Evolutionary conservation across 2,888 invertebrate genomes (phyloP).

Genomic region (Phrixothrix hirtus): DNA sequence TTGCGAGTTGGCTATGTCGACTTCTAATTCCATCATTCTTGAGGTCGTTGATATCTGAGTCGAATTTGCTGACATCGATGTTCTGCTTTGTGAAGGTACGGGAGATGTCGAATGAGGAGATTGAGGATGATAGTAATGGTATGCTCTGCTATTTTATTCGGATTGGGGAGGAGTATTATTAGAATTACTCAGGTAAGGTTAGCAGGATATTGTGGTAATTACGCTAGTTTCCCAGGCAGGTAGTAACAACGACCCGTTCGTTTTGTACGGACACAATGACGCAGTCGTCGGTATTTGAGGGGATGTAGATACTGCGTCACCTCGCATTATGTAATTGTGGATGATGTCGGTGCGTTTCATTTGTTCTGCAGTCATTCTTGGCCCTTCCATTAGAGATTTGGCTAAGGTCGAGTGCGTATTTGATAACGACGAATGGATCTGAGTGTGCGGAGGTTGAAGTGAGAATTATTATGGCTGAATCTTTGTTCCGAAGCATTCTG

Average conservation of each 20-base stretch:
- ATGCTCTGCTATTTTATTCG: conserved; percentile 56
- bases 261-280: conserved; percentile 55
- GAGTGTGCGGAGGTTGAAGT: conserved; percentile 48
- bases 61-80: conserved; percentile 54
- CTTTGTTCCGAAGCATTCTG: conserved; percentile 78
- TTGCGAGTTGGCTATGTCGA: conserved; percentile 78
- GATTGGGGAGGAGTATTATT: conserved; percentile 48
- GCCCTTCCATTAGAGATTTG: conserved; percentile 87
- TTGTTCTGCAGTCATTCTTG: conserved; percentile 90
- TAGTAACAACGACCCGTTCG: conserved; percentile 44
- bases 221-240: conserved; percentile 63
- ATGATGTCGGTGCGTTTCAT: conserved; percentile 90
- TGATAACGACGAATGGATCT: conserved; percentile 67
- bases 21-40: conserved; percentile 75
- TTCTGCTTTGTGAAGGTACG: conserved; percentile 51
- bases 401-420: conserved; percentile 89
- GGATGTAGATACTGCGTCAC: conserved; percentile 60
- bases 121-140: conserved; percentile 51
- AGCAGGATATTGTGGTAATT: conserved; percentile 62
- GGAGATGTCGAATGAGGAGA: conserved; percentile 57
- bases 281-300: conserved; percentile 61
- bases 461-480: conserved; percentile 66
- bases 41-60: conserved; percentile 56
- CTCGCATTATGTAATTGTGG: conserved; percentile 88
- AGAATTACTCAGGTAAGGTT: conserved; percentile 50